A percentile compares a stretch with the other conserved stretches of the same genome.
These are phyloP conservation scores for Morinoia aosen DNA, from an alignment of 2,888 invertebrate genomes.

Conservation along the genomic window DNA sequence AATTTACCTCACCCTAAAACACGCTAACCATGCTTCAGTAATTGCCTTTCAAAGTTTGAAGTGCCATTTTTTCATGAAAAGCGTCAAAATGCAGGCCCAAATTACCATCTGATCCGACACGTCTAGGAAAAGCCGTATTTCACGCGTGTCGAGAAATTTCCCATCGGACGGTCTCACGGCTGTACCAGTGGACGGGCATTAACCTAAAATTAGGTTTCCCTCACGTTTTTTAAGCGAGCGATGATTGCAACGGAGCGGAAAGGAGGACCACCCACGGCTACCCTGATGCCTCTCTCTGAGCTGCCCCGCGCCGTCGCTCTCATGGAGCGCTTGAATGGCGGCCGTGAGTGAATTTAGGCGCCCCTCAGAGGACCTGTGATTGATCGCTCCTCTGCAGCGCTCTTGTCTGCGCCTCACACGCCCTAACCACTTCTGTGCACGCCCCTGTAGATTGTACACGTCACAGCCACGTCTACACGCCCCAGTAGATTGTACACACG, in stretches of 20 bases:
- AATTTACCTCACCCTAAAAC: not conserved
- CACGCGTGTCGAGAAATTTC: not conserved
- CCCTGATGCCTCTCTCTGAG: not conserved
- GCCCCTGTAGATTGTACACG: too few relatives aligned
- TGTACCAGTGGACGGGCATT: not conserved
- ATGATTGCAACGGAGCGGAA: not conserved
- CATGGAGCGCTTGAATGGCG: not conserved
- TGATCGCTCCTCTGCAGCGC: not conserved
- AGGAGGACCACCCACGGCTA: slow-evolving; percentile 1
- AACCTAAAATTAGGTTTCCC: not conserved
- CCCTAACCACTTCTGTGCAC: too few relatives aligned
- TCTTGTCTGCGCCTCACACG: not conserved
- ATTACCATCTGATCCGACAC: not conserved
- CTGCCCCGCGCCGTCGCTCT: not conserved
- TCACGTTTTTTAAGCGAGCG: not conserved
- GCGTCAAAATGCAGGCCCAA: not conserved
- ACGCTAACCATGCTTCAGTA: not conserved
- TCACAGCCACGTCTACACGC: not conserved
- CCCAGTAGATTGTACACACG: not conserved
- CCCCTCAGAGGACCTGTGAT: not conserved
- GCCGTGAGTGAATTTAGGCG: not conserved
- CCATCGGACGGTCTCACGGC: not conserved
- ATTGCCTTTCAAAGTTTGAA: not conserved
- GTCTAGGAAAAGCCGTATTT: not conserved
- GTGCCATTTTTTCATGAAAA: not conserved